Conservation (phyloP, 1,140 invertebrate species). For the Dufourea novaeangliae region DNA sequence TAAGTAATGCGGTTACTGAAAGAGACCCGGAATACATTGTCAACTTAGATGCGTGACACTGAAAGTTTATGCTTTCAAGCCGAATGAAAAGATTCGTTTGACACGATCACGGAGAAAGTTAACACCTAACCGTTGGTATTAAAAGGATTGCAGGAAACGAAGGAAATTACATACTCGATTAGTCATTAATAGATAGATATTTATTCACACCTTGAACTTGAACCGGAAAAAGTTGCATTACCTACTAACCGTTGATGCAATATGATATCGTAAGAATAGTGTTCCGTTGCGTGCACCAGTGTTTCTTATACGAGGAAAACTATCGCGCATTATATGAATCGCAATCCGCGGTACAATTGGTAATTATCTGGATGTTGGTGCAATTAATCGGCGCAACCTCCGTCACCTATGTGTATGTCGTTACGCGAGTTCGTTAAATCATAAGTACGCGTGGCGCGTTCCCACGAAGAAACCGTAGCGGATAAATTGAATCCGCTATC, state of each 20-base stretch:
- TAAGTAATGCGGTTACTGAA: constrained; percentile 6
- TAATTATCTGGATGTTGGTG: constrained; percentile 45
- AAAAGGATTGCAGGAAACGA: too few relatives aligned
- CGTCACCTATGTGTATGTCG: constrained; percentile 42
- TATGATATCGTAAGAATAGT: constrained; percentile 62
- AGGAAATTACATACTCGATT: too few relatives aligned
- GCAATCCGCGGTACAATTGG: background rate
- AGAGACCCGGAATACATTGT: background rate
- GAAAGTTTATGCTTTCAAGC: background rate
- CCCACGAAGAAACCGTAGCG: constrained; percentile 16
- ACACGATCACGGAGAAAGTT: too few relatives aligned
- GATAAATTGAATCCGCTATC: background rate
- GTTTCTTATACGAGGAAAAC: constrained; percentile 26
- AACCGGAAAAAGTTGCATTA: background rate
- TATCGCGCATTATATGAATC: constrained; percentile 15
- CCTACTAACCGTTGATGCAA: background rate
- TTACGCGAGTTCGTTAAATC: constrained; percentile 61
- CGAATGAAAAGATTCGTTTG: too few relatives aligned
- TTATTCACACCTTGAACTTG: background rate
- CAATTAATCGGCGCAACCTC: constrained; percentile 63
- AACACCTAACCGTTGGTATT: too few relatives aligned
- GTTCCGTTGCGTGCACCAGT: background rate
- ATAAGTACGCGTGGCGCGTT: background rate
- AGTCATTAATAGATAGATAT: background rate
- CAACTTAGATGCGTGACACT: background rate